Conservation (phyloP, 2,113 vertebrate species). For the Urocynchramus pylzowi region DNA sequence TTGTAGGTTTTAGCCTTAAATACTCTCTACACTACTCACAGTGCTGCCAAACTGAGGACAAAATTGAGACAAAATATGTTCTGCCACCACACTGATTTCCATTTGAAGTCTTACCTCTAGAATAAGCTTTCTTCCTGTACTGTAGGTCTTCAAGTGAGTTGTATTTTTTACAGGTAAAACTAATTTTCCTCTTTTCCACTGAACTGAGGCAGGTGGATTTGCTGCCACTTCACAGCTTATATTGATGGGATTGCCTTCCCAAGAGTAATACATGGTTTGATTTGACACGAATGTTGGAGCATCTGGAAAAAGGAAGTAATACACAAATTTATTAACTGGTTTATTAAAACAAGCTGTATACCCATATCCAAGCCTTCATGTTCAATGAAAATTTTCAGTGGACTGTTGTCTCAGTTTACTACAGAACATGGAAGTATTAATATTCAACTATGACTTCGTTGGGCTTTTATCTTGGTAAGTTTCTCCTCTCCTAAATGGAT, state of each 20-base stretch:
- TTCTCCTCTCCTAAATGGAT: background rate
- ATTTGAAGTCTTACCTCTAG: conserved; percentile 83
- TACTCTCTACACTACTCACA: background rate
- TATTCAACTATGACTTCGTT: background rate
- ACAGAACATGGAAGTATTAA: fast-evolving
- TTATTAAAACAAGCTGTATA: background rate
- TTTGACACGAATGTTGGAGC: conserved; percentile 93
- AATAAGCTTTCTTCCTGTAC: conserved; percentile 81
- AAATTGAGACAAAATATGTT: too few relatives aligned
- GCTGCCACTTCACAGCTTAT: conserved; percentile 94
- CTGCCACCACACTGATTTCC: background rate
- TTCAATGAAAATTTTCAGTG: background rate
- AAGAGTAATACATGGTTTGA: conserved; percentile 92
- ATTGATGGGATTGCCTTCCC: conserved; percentile 97
- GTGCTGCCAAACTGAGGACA: background rate
- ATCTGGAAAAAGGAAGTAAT: conserved; percentile 73
- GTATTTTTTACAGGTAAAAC: conserved; percentile 84
- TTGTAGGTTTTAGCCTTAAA: background rate
- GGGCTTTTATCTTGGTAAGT: background rate
- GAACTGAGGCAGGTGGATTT: conserved; percentile 88
- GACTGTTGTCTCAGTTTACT: background rate
- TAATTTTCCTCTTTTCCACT: conserved; percentile 90
- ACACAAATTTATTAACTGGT: background rate
- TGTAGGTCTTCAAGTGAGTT: conserved; percentile 84
- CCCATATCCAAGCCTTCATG: background rate